Percentiles rank a stretch among this genome's conserved stretches.
Conservation (phyloP, 1,140 invertebrate genomes). For the Myzus persicae region DNA sequence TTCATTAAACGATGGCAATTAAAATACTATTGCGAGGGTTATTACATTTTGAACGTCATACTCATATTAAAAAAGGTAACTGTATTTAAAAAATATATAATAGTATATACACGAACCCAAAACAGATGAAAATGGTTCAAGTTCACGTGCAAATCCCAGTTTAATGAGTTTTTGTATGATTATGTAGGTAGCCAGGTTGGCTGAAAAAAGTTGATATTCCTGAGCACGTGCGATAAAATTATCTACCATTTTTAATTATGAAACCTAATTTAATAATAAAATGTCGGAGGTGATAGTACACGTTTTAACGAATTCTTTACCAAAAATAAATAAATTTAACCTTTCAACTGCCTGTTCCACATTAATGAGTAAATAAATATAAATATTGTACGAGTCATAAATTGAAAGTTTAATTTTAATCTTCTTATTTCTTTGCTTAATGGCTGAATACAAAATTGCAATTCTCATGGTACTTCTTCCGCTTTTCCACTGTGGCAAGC, state of each 20-base stretch:
- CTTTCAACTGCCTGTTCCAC: not conserved
- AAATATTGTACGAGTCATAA: slow-evolving; percentile 28
- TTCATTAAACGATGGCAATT: not conserved
- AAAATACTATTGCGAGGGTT: not conserved
- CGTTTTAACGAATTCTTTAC: not conserved
- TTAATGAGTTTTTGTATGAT: slow-evolving; percentile 36
- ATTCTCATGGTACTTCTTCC: not conserved
- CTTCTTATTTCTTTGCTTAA: not conserved
- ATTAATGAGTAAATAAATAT: not conserved
- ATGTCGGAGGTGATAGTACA: not conserved
- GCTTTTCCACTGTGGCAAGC: not conserved
- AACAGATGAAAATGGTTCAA: not conserved
- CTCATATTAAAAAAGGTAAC: not conserved
- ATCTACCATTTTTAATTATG: slow-evolving; percentile 22
- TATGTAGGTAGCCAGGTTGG: too few relatives aligned
- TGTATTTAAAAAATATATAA: not conserved
- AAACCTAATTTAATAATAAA: slow-evolving; percentile 1
- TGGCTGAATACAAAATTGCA: not conserved
- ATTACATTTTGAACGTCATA: not conserved
- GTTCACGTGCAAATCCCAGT: not conserved
- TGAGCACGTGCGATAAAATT: not conserved
- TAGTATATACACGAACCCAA: not conserved
- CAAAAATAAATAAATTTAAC: slow-evolving; percentile 39
- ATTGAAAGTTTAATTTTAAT: slow-evolving; percentile 44
- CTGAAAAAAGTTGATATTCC: slow-evolving; percentile 20